Base-by-base conservation (phyloP, 2,797 vertebrate genomes). In the Liasis olivaceus region DNA sequence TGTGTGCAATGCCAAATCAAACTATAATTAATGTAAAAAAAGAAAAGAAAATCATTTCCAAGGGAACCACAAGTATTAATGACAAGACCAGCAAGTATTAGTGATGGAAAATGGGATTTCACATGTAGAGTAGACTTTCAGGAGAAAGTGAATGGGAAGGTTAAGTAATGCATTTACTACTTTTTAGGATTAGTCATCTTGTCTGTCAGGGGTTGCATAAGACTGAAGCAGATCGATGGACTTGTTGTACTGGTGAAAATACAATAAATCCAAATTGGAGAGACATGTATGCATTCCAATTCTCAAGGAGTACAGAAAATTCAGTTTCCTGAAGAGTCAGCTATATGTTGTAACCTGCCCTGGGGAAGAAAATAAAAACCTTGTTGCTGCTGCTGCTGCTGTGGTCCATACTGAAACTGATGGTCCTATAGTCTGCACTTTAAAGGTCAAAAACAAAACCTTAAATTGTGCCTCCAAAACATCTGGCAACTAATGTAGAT, bases 31-130 rank as follows among this genome's bases (percentile, higher is more conserved):
- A 94, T 12, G 11, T 91, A 89, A 54, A 54, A 8, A 54, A 60
- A 77, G 9, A 87, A 93, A 95, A 95, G 95, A 93, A 96, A 95
- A 91, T 64, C 72, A 87, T 94, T 96, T 84, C 91, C 62, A 92
- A 95, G 85, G 93, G 85, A 95, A 96, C 90, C 47, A 62, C 95
- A 93, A 77, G 36, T 77, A 42, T 42, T 77, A 77, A 77, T 95
- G 93, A 88, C 95, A 96, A 94, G 90, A 94, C 90, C 92, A 93
- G 54, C 26, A 42, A 15, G 88, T 88, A 90, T 94, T 94, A 95
- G 92, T 95, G 72, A 95, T 89, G 96, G 93, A 95, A 95, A 96
- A 95, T 91, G 92, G 85, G 90, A 89, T 94, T 89, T 94, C 60
- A 87, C 51, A 96, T 92, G 66, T 94, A 91, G 92, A 95, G 92